phyloP scores from a whole-genome alignment of 2,888 invertebrate species.

The Tryphoninae sp. region DNA sequence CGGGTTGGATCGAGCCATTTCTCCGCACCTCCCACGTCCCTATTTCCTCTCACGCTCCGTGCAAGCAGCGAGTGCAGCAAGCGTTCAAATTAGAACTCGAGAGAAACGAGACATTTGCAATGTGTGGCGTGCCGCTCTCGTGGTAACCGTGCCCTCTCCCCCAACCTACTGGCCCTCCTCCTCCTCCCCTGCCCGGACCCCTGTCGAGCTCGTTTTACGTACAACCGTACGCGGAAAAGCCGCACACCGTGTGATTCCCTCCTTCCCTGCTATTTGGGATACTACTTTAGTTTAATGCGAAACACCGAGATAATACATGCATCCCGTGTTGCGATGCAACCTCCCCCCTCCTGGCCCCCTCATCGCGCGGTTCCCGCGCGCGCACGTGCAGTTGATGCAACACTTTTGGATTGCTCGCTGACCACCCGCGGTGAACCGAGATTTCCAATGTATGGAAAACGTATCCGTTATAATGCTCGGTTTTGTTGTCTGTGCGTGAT shows the following conservation, averaged over 20 bases:
- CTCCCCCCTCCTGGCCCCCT: not conserved
- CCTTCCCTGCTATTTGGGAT: constrained; percentile 10
- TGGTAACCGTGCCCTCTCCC: constrained; percentile 6
- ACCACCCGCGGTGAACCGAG: constrained; percentile 43
- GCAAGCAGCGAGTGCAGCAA: constrained; percentile 37
- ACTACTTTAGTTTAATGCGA: constrained; percentile 45
- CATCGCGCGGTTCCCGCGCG: not conserved
- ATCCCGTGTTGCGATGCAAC: not conserved
- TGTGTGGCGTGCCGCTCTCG: constrained; percentile 45
- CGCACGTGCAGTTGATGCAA: constrained; percentile 12
- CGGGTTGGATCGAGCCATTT: constrained; percentile 23
- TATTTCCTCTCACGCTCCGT: constrained; percentile 24
- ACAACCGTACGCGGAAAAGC: constrained; percentile 27
- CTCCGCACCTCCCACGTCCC: constrained; percentile 20
- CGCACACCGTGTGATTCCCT: constrained; percentile 10
- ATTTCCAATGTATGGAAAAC: constrained; percentile 39
- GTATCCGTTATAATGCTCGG: constrained; percentile 32
- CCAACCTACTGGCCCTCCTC: not conserved
- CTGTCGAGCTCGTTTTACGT: constrained; percentile 15
- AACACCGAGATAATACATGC: constrained; percentile 54
- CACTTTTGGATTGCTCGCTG: constrained; percentile 46
- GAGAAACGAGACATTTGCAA: constrained; percentile 53
- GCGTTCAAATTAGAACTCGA: constrained; percentile 57
- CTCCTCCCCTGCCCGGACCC: not conserved
- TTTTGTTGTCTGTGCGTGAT: not conserved